phyloP scores from a whole-genome alignment of 2,888 invertebrate genomes.

The Xiphydria camelus region DNA sequence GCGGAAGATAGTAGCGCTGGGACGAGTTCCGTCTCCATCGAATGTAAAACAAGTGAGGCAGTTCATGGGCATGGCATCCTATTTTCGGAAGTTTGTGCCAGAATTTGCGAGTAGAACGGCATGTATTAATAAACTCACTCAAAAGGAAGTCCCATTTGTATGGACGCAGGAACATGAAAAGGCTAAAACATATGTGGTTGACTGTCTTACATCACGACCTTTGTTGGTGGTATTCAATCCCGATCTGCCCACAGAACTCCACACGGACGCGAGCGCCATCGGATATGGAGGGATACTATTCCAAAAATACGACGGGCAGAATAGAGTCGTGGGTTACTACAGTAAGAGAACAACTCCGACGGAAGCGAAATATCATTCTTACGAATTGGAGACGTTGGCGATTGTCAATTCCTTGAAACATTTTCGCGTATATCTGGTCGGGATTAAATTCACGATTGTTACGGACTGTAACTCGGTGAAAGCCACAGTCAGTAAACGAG shows the following conservation, averaged over 20 bases:
- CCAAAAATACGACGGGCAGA: slow-evolving; percentile 14
- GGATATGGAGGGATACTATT: slow-evolving; percentile 24
- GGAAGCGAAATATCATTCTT: slow-evolving; percentile 27
- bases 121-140: neutral
- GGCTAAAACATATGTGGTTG: neutral
- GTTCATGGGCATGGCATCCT: slow-evolving; percentile 13
- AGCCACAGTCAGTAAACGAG: slow-evolving; percentile 38
- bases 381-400: slow-evolving; percentile 37
- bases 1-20: neutral
- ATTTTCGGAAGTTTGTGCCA: slow-evolving; percentile 10
- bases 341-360: slow-evolving; percentile 36
- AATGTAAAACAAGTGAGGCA: slow-evolving; percentile 5
- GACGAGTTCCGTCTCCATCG: neutral
- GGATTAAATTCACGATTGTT: slow-evolving; percentile 23
- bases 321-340: slow-evolving; percentile 20
- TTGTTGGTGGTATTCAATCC: slow-evolving; percentile 9
- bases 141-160: neutral
- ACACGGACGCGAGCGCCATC: slow-evolving; percentile 21
- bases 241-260: slow-evolving; percentile 17
- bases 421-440: slow-evolving; percentile 21
- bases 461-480: slow-evolving; percentile 38
- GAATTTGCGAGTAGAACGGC: neutral
- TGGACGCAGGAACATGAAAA: slow-evolving; percentile 4
- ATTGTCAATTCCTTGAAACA: slow-evolving; percentile 22
- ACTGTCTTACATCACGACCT: neutral